phyloP scores from a whole-genome alignment of 2,113 vertebrate genomes.

The Neodon shergylaensis region DNA sequence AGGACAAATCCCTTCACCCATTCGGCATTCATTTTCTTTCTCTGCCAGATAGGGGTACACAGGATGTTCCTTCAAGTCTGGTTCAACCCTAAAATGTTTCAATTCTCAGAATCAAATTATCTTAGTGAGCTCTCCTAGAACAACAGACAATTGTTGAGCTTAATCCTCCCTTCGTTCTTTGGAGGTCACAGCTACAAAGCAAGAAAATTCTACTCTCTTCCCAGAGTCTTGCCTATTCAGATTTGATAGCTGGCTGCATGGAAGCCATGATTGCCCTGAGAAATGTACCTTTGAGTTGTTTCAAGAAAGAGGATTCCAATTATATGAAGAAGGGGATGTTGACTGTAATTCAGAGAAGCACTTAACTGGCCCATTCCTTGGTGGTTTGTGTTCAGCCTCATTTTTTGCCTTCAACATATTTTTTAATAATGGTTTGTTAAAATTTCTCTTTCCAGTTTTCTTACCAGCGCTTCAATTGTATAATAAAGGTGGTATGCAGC shows the following conservation, averaged over 20 bases:
- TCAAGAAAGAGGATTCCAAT: neutral
- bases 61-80: slow-evolving; percentile 48
- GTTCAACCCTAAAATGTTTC: slow-evolving; percentile 40
- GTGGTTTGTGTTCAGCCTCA: neutral
- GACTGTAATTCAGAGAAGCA: neutral
- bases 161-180: slow-evolving; percentile 28
- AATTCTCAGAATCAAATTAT: slow-evolving; percentile 42
- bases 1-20: neutral
- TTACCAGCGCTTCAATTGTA: slow-evolving; percentile 32
- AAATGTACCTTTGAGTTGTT: neutral
- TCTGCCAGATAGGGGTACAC: slow-evolving; percentile 45
- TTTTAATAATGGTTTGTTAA: slow-evolving; percentile 31
- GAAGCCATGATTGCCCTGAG: neutral
- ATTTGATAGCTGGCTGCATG: neutral
- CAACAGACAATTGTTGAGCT: slow-evolving; percentile 7
- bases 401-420: neutral
- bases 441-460: neutral
- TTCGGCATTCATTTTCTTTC: slow-evolving; percentile 47
- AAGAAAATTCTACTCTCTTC: slow-evolving; percentile 4
- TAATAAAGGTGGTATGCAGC: slow-evolving; percentile 14
- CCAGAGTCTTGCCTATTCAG: slow-evolving; percentile 16
- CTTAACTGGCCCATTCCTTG: neutral
- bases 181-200: slow-evolving; percentile 40
- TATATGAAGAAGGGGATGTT: neutral
- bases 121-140: slow-evolving; percentile 20